phyloP scores from a whole-genome alignment of 2,888 invertebrate genomes.

The Spodoptera picta region DNA sequence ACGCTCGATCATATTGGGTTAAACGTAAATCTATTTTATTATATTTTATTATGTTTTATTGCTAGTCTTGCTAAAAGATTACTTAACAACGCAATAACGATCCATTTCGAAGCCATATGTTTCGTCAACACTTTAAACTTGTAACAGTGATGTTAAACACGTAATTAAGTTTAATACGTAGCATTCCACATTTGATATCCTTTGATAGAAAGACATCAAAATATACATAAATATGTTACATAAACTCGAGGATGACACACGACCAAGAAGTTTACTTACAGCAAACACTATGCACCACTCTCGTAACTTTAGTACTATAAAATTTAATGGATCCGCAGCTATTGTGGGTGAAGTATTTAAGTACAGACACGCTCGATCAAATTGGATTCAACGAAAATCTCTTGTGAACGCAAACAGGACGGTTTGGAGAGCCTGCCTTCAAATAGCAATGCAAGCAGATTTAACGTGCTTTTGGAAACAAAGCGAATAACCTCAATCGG shows the following conservation, averaged over 20 bases:
- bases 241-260: neutral
- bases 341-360: constrained; percentile 42
- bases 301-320: constrained; percentile 27
- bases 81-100: too few relatives aligned
- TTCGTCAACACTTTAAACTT: too few relatives aligned
- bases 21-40: constrained; percentile 17
- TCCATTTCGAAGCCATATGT: too few relatives aligned
- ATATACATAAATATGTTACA: neutral
- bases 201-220: too few relatives aligned
- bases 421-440: constrained; percentile 38
- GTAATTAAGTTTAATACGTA: too few relatives aligned
- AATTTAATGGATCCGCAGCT: constrained; percentile 31
- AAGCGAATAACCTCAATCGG: constrained; percentile 37
- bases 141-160: too few relatives aligned
- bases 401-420: constrained; percentile 47
- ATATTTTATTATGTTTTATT: too few relatives aligned
- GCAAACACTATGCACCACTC: constrained; percentile 17
- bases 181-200: too few relatives aligned
- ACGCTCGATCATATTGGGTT: too few relatives aligned
- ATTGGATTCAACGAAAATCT: constrained; percentile 52
- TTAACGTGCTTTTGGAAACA: constrained; percentile 45
- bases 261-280: constrained; percentile 14
- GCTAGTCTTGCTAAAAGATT: too few relatives aligned
- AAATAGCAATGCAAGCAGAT: constrained; percentile 50
- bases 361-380: constrained; percentile 44